phyloP scores from a whole-genome alignment of 2,888 invertebrate genomes.

The Drosophila engyochracea region DNA sequence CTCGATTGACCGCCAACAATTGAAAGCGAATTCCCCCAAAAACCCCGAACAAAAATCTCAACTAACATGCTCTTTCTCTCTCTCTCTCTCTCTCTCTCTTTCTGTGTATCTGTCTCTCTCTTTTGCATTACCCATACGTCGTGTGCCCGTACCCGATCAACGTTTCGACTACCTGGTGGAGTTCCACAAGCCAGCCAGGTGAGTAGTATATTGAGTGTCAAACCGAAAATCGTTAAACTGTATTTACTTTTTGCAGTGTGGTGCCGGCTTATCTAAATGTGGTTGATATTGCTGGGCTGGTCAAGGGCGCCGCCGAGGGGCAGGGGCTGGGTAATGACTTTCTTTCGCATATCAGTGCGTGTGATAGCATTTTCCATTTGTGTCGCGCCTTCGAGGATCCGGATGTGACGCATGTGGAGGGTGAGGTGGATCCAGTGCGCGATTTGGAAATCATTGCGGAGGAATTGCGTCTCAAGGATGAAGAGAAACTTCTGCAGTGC shows the following conservation, averaged over 20 bases:
- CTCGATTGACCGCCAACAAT: conserved; percentile 8
- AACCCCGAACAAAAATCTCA: neutral
- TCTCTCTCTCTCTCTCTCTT: conserved; percentile 3
- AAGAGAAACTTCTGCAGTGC: conserved; percentile 93
- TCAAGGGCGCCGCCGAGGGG: conserved; percentile 99
- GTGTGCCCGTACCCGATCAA: conserved; percentile 98
- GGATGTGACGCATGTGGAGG: conserved; percentile 99
- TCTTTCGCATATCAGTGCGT: conserved; percentile 98
- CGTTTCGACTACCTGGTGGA: conserved; percentile 97
- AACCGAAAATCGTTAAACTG: conserved; percentile 24
- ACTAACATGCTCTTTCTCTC: conserved; percentile 57
- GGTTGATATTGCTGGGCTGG: conserved; percentile 99
- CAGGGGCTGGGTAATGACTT: conserved; percentile 97
- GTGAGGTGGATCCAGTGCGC: conserved; percentile 98
- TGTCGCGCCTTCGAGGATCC: conserved; percentile 99
- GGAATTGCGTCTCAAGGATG: conserved; percentile 97
- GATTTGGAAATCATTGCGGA: conserved; percentile 98
- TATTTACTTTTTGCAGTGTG: conserved; percentile 88
- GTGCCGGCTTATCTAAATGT: conserved; percentile 99
- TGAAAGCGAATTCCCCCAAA: conserved; percentile 12
- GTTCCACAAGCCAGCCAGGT: conserved; percentile 97
- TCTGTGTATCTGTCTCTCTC: neutral
- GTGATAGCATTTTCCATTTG: conserved; percentile 99
- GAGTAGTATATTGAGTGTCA: conserved; percentile 75
- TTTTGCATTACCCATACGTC: conserved; percentile 88